Conservation (phyloP, 2,113 vertebrate genomes). For the Chlamydotis undulata region DNA sequence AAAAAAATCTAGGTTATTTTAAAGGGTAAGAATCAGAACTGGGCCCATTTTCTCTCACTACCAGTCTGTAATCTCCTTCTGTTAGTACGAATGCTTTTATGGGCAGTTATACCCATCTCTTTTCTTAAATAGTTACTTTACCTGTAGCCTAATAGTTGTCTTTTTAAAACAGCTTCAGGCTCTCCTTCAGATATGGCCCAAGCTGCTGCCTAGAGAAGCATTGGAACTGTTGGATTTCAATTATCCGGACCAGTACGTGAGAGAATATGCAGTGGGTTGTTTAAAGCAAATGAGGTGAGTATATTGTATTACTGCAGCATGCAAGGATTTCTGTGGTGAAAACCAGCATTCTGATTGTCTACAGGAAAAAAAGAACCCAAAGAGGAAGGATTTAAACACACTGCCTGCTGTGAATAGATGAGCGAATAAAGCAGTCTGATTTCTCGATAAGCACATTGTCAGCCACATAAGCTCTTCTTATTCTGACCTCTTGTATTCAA, state of each 20-base stretch:
- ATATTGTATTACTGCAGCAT: neutral
- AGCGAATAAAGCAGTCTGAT: neutral
- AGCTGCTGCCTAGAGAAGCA: constrained; percentile 91
- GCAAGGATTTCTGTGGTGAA: neutral
- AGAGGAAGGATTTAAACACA: neutral
- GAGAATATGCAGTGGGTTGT: constrained; percentile 92
- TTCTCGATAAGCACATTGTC: neutral
- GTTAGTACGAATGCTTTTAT: neutral
- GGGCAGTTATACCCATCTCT: neutral
- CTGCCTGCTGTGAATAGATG: neutral
- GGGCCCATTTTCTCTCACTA: too few relatives aligned
- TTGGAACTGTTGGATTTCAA: constrained; percentile 97
- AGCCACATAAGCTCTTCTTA: neutral
- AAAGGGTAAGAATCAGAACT: neutral
- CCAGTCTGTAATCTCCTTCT: neutral
- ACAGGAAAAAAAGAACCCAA: neutral
- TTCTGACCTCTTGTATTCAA: neutral
- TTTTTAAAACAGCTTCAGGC: constrained; percentile 88
- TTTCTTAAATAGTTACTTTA: neutral
- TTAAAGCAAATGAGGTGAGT: constrained; percentile 92
- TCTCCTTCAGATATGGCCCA: constrained; percentile 96
- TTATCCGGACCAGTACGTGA: constrained; percentile 96
- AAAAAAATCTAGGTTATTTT: neutral
- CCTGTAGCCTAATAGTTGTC: neutral
- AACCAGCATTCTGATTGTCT: neutral